Conservation (phyloP, 2,888 invertebrate genomes). For the Cynaeus angustus region DNA sequence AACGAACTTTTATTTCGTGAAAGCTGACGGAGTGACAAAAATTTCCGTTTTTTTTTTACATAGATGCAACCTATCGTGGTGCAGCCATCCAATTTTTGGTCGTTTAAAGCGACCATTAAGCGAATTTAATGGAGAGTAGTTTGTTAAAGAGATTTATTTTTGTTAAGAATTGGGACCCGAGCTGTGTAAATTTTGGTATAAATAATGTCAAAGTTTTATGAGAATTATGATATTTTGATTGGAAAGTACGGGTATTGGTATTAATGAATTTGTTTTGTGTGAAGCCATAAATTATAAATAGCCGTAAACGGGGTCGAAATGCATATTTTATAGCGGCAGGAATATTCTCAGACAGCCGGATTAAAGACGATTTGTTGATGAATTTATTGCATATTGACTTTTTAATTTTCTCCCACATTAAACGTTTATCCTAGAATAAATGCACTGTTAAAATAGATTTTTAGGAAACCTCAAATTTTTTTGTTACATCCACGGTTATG, state of each 20-base stretch:
- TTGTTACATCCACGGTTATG: too few species aligned
- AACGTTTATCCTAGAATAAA: too few species aligned
- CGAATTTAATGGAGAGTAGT: neutral
- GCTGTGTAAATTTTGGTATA: neutral
- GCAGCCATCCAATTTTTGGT: too few species aligned
- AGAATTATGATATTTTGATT: neutral
- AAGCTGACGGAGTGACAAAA: neutral
- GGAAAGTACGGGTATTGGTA: neutral
- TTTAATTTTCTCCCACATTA: too few species aligned
- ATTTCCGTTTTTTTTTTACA: too few species aligned
- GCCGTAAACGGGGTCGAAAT: neutral
- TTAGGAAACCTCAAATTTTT: slow-evolving; percentile 10
- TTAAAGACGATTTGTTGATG: too few species aligned
- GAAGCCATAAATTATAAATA: neutral
- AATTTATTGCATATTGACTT: too few species aligned
- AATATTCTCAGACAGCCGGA: too few species aligned
- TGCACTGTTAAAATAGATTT: slow-evolving; percentile 14
- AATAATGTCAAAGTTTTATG: neutral
- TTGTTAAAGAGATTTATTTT: neutral
- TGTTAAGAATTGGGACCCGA: neutral
- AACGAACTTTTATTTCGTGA: slow-evolving; percentile 53
- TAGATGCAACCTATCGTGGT: too few species aligned
- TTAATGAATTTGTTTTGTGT: neutral
- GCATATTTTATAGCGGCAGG: neutral
- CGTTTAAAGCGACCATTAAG: too few species aligned